phyloP scores from a whole-genome alignment of 2,888 invertebrate genomes.

The Emmelina monodactyla region DNA sequence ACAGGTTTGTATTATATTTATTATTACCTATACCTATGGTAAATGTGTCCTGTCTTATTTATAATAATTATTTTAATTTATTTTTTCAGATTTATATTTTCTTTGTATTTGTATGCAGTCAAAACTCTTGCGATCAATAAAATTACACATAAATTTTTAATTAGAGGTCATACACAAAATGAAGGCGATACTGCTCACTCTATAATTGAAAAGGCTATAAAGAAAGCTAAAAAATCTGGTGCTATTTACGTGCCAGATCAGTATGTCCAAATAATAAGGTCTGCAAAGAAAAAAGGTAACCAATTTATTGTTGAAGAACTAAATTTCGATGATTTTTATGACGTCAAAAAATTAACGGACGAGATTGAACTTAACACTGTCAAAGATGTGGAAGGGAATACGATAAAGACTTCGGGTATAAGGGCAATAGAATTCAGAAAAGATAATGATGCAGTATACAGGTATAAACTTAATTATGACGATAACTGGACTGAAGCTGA shows the following conservation, averaged over 20 bases:
- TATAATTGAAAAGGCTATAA: constrained; percentile 3
- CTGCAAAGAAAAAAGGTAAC: constrained; percentile 16
- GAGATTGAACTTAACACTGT: constrained; percentile 2
- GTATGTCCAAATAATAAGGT: constrained; percentile 13
- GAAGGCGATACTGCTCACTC: constrained; percentile 8
- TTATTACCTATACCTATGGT: too few relatives aligned
- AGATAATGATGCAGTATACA: neutral
- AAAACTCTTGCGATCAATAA: constrained; percentile 9
- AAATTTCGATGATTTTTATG: constrained; percentile 14
- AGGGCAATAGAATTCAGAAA: neutral
- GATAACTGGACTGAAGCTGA: neutral
- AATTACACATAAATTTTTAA: constrained; percentile 13
- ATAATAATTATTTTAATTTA: too few relatives aligned
- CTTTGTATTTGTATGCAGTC: constrained; percentile 6
- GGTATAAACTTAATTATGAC: neutral
- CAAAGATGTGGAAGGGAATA: constrained; percentile 2
- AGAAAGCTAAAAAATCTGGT: constrained; percentile 8
- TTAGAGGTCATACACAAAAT: constrained; percentile 12
- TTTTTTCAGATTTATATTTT: neutral
- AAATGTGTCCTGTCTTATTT: too few relatives aligned
- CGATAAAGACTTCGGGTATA: constrained; percentile 3
- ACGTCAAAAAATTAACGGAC: constrained; percentile 14
- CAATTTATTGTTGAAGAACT: constrained; percentile 14
- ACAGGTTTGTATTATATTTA: too few relatives aligned
- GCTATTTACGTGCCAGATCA: constrained; percentile 9